A percentile compares a stretch with the other conserved stretches of the same genome.
phyloP scores from a whole-genome alignment of 1,140 invertebrate genomes.

The Aphis craccivora region DNA sequence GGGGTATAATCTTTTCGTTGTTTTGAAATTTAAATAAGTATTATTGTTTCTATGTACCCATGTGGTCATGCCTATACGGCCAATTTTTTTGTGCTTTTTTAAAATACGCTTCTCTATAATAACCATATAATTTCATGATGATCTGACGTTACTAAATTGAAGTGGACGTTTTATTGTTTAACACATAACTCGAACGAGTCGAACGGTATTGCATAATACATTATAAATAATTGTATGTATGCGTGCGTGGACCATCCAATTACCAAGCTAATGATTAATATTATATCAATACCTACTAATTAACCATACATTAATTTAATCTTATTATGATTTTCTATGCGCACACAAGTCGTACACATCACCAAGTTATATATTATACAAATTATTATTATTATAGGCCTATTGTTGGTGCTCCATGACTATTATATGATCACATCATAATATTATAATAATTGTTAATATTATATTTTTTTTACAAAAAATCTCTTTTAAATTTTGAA shows the following conservation, averaged over 20 bases:
- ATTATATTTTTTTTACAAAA: not conserved
- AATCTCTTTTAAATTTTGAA: not conserved
- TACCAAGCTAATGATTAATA: too few species aligned
- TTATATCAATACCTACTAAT: not conserved
- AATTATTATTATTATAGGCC: not conserved
- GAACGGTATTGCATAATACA: not conserved
- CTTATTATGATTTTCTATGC: not conserved
- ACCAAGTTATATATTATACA: not conserved
- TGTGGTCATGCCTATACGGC: not conserved
- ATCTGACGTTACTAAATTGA: not conserved
- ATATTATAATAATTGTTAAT: too few species aligned
- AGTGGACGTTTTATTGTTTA: not conserved
- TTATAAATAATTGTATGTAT: not conserved
- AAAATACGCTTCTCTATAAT: not conserved
- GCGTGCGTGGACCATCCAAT: not conserved
- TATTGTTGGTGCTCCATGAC: not conserved
- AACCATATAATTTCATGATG: not conserved
- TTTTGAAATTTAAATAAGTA: not conserved
- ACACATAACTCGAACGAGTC: not conserved
- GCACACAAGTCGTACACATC: not conserved
- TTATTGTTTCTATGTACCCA: not conserved
- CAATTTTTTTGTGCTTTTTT: too few species aligned
- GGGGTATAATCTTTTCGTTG: not conserved
- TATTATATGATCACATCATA: not conserved
- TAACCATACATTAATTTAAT: not conserved